Base-by-base conservation (phyloP, 2,888 invertebrate species). In the Phortica okadai region DNA sequence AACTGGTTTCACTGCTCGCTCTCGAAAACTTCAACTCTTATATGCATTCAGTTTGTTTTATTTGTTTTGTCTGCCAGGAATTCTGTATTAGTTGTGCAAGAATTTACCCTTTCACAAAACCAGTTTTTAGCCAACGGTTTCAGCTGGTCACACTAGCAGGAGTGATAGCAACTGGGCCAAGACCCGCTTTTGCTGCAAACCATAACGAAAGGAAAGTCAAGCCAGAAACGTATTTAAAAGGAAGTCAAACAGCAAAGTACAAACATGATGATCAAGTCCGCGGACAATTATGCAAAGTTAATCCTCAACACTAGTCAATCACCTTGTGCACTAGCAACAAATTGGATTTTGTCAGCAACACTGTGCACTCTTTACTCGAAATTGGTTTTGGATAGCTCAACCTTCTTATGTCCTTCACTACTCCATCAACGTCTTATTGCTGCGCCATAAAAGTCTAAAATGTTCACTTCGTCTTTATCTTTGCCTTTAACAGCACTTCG, bases 51-150 rank as follows among this genome's bases (percentile, higher is more conserved):
- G 42, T 67, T 67, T 21, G 42, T 16, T 16, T 45, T 33, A 66
- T 25, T 44, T 44, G n/a, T 45, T 21, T 45, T 21, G 44, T 45
- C 16, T 3, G 69, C 16, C 21, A 69, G 45, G 69, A 67, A 67
- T 42, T n/a, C 14, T 25, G 14, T 64, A 14, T 14, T 67, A 6
- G 44, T 62, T 8, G 8, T 2, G 2, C 50, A 50, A 25, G 62
- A 62, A 62, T 62, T 16, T 67, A 44, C 42, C 67, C 67, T 67
- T 67, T 16, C 16, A 16, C 14, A 45, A 69, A 69, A 69, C 69
- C 69, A 69, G 69, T 69, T 69, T 69, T 41, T 21, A 25, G 6
- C 44, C 66, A 66, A 66, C 66, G 66, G 66, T 66, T 11, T 16
- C 11, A 33, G 6, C 45, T 44, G 69, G 16, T 21, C 69, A 69